Base-by-base conservation (phyloP, 2,888 invertebrate genomes). In the Dicyrtomina minuta region DNA sequence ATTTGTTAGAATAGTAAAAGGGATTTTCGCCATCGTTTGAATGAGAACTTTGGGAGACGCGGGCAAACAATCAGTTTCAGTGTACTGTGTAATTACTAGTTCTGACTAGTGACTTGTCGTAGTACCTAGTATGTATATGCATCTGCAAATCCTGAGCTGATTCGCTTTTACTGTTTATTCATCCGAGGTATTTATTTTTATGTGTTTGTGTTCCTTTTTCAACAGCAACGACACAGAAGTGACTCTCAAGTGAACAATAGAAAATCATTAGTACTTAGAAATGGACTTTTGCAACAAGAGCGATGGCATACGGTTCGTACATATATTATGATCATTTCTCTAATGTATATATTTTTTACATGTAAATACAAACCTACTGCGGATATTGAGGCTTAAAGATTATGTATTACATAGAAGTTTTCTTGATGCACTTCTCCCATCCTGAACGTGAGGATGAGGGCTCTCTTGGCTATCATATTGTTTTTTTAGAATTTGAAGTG, bases 201-300 rank as follows among this genome's bases (percentile, higher is more conserved):
- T 56, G 10, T n/a, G 51, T 33, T 51, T 49, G 49, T 70, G n/a
- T n/a, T n/a, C n/a, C 70, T 70, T 70, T 41, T 76, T 82, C 85
- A 73, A 33, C 83, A 98, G 98, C 96, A 97, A 95, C 90, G 98
- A 80, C 99, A 99, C 84, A 88, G 93, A 81, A 98, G 95, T 84
- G 99, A 99, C 85, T 92, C 92, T 66, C 95, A 95, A 84, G 98
- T 97, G 77, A 99, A 99, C 87, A 96, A 96, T 84, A 86, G 99
- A 79, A 89, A 90, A 81, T 96, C 96, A 17, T 90, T 90, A 81
- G 93, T 96, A 20, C 86, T 98, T 66, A 88, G 95, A 72, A 90
- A 92, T 84, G 95, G 95, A 73, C 89, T 90, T 82, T 86, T 98
- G 78, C 89, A 91, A 79, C 92, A 95, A 82, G 97, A 96, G 84